Evolutionary conservation across 2,797 vertebrate species (phyloP).

Genomic region (Clarias laeviceps): DNA sequence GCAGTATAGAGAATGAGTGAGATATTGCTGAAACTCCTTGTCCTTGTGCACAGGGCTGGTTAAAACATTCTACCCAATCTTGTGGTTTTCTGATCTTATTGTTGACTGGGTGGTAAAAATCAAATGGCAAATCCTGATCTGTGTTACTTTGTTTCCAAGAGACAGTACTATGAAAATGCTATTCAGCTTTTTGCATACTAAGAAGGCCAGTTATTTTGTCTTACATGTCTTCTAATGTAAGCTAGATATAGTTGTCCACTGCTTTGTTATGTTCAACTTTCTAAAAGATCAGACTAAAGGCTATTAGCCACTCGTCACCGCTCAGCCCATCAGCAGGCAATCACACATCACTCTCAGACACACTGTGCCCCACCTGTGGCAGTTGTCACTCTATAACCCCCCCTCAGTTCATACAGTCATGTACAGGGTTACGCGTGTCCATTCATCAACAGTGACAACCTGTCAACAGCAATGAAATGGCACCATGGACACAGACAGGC

Average conservation of each 20-base stretch:
- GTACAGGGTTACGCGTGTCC: neutral
- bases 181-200: neutral
- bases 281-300: neutral
- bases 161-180: neutral
- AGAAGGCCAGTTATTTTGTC: neutral
- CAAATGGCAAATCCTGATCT: slow-evolving; percentile 14
- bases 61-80: neutral
- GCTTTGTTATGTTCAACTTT: neutral
- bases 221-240: neutral
- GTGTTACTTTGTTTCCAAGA: slow-evolving; percentile 3
- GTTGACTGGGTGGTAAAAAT: neutral
- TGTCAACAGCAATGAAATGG: neutral
- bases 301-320: neutral
- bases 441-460: slow-evolving; percentile 1
- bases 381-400: neutral
- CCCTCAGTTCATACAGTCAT: neutral
- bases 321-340: neutral
- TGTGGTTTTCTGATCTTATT: neutral
- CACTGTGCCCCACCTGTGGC: neutral
- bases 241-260: neutral
- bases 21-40: neutral
- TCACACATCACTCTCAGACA: neutral
- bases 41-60: neutral
- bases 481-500: neutral
- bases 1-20: no score